phyloP scores from a whole-genome alignment of 2,113 vertebrate genomes.

The Microcebus tavaratra region DNA sequence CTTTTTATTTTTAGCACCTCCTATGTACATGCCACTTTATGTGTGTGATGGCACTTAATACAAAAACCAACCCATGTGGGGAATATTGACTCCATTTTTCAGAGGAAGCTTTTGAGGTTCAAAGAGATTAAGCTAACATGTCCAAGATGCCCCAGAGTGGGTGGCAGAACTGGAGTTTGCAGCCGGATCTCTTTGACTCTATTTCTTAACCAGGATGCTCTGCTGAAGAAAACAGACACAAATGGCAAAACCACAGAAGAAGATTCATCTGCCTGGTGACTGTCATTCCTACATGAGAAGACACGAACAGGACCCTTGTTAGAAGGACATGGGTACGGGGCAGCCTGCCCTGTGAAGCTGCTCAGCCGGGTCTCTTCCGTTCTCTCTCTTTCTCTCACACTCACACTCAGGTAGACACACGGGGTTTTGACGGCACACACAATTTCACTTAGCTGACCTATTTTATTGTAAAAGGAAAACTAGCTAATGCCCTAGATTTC shows the following conservation, averaged over 20 bases:
- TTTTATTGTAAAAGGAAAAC: constrained; percentile 63
- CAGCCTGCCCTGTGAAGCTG: background rate
- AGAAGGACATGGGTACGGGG: rapidly evolving
- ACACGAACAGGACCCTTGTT: rapidly evolving
- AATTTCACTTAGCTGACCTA: constrained; percentile 24
- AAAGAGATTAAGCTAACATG: background rate
- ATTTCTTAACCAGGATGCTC: background rate
- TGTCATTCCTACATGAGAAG: background rate
- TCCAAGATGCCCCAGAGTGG: background rate
- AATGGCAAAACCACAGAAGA: background rate
- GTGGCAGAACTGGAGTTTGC: background rate
- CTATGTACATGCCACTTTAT: rapidly evolving
- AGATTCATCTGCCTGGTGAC: background rate
- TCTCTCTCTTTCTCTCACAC: background rate
- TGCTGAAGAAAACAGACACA: background rate
- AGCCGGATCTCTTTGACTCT: background rate
- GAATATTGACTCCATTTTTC: background rate
- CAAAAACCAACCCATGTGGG: background rate
- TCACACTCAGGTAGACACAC: background rate
- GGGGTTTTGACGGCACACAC: background rate
- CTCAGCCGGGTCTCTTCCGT: background rate
- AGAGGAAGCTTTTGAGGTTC: background rate
- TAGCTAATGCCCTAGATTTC: constrained; percentile 65
- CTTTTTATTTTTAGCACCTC: background rate
- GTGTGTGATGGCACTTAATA: background rate